Percentiles rank a stretch among this genome's conserved stretches.
Evolutionary conservation across 2,113 vertebrate genomes (phyloP).

Genomic region (Macquaria ambigua): DNA sequence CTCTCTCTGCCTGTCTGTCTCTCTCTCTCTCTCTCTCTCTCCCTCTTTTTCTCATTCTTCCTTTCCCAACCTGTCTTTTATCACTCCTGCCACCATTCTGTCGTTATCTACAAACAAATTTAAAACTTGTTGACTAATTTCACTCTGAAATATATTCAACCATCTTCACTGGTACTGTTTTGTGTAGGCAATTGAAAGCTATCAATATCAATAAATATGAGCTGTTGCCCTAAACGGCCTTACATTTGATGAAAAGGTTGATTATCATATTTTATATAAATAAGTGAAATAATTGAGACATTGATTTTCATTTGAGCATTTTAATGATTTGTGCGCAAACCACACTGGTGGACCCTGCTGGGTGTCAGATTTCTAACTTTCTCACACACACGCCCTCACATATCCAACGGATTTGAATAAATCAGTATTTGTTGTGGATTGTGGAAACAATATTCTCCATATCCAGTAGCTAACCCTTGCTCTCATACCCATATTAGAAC

Average conservation of each 20-base stretch:
- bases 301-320: constrained; percentile 34
- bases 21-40: constrained; percentile 15
- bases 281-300: constrained; percentile 10
- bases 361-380: constrained; percentile 2
- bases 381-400: background rate
- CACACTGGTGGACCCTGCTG: background rate
- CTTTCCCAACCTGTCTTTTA: background rate
- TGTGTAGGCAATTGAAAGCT: background rate
- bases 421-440: constrained; percentile 22
- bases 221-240: background rate
- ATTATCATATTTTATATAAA: constrained; percentile 8
- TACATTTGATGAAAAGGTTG: background rate
- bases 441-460: background rate
- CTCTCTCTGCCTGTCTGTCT: constrained; percentile 1
- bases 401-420: constrained; percentile 31
- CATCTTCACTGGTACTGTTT: background rate
- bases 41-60: constrained; percentile 2
- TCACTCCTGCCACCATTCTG: constrained; percentile 6
- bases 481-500: constrained; percentile 13
- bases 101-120: constrained; percentile 31
- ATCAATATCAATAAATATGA: background rate
- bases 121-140: constrained; percentile 8
- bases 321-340: constrained; percentile 13
- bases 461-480: constrained; percentile 29
- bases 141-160: background rate